A percentile compares a stretch with the other conserved stretches of the same genome.
These are phyloP conservation scores for Decapterus maruadsi DNA, from an alignment of 2,797 vertebrate genomes.

Conservation along the genomic window DNA sequence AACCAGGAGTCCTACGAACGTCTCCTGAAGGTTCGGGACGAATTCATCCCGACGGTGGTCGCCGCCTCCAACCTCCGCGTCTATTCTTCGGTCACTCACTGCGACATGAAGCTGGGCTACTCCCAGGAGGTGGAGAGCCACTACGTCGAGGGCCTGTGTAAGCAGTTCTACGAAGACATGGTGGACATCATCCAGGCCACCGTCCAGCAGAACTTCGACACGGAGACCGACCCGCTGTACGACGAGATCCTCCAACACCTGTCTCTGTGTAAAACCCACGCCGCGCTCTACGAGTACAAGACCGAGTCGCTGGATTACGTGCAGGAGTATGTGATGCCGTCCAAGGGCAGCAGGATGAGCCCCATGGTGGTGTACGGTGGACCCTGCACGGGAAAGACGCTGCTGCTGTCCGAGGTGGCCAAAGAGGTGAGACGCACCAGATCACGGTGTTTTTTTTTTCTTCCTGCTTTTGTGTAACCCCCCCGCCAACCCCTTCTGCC, in stretches of 20 bases:
- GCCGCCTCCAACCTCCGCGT: slow-evolving; percentile 97
- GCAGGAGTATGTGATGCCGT: slow-evolving; percentile 92
- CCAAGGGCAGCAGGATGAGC: slow-evolving; percentile 90
- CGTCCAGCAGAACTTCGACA: slow-evolving; percentile 98
- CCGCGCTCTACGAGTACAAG: slow-evolving; percentile 93
- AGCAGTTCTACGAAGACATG: slow-evolving; percentile 99
- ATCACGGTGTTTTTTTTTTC: background rate
- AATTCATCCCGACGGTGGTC: slow-evolving; percentile 97
- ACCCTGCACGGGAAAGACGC: slow-evolving; percentile 97
- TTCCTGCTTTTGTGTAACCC: background rate
- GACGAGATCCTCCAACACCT: slow-evolving; percentile 97
- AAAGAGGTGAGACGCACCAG: slow-evolving; percentile 91
- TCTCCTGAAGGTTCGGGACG: slow-evolving; percentile 96
- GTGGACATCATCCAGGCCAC: slow-evolving; percentile 99
- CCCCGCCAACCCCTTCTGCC: background rate
- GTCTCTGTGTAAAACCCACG: slow-evolving; percentile 94
- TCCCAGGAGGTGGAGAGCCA: slow-evolving; percentile 97
- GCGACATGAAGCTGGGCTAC: slow-evolving; percentile 98
- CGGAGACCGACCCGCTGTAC: slow-evolving; percentile 93
- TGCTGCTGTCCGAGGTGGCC: slow-evolving; percentile 94
- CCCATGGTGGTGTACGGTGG: slow-evolving; percentile 95
- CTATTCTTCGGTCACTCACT: slow-evolving; percentile 98
- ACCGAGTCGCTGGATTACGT: slow-evolving; percentile 92
- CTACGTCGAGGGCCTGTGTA: slow-evolving; percentile 98
- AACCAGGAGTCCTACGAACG: slow-evolving; percentile 96